Conservation (phyloP, 1,140 invertebrate species). For the Episyrphus balteatus region DNA sequence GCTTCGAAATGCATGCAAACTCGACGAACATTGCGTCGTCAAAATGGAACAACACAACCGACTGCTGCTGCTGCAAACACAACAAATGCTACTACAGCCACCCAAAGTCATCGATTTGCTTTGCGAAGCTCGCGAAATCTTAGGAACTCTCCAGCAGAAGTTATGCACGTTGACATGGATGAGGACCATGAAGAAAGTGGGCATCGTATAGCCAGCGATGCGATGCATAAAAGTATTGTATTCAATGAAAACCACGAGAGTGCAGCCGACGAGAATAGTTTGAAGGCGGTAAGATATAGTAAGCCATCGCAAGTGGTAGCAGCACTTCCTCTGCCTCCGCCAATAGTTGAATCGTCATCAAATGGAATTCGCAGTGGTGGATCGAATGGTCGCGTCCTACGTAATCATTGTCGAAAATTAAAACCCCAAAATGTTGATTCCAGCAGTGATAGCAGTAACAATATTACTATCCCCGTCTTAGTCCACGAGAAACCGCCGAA, state of each 20-base stretch:
- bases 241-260: slow-evolving; percentile 33
- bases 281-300: neutral
- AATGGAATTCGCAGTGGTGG: neutral
- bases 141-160: no score
- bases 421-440: no score
- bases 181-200: neutral
- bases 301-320: neutral
- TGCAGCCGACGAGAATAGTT: neutral
- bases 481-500: neutral
- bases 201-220: slow-evolving; percentile 20
- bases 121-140: no score
- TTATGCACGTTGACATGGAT: no score
- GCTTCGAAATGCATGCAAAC: slow-evolving; percentile 8
- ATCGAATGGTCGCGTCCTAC: neutral
- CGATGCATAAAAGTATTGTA: slow-evolving; percentile 20
- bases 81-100: neutral
- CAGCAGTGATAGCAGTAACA: no score
- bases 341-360: neutral
- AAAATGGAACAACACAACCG: slow-evolving; percentile 21
- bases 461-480: neutral
- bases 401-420: neutral
- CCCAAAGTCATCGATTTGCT: neutral
- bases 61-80: slow-evolving; percentile 8
- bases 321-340: neutral
- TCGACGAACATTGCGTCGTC: slow-evolving; percentile 13